Evolutionary conservation across 2,113 vertebrate species (phyloP).

Genomic region (Xiphophorus maculatus): DNA sequence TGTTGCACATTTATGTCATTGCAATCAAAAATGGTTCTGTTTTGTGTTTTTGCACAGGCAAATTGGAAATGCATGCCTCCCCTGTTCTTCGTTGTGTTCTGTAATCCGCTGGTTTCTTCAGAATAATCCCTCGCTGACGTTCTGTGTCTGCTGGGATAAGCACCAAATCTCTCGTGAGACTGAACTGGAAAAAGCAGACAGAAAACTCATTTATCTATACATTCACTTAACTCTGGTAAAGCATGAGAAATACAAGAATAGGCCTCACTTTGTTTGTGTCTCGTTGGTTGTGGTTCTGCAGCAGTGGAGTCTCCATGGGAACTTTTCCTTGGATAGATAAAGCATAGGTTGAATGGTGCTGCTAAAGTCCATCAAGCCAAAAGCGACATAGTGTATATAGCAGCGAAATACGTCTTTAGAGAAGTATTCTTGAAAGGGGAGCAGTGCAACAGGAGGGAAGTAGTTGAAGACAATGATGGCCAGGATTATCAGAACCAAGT

Average conservation of each 20-base stretch:
- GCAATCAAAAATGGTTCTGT: not conserved
- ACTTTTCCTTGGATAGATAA: constrained; percentile 75
- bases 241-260: not conserved
- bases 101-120: not conserved
- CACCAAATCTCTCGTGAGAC: not conserved
- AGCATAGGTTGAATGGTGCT: constrained; percentile 81
- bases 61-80: not conserved
- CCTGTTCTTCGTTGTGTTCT: not conserved
- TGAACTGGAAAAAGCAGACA: not conserved
- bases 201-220: not conserved
- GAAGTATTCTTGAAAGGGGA: constrained; percentile 78
- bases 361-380: constrained; percentile 81
- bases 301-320: constrained; percentile 35
- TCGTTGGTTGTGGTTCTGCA: constrained; percentile 20
- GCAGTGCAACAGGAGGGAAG: constrained; percentile 78
- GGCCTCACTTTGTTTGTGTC: not conserved
- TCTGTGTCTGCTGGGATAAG: not conserved
- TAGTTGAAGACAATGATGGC: constrained; percentile 82
- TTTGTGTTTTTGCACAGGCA: not conserved
- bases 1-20: too few relatives aligned
- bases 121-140: not conserved
- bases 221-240: not conserved
- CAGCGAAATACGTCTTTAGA: constrained; percentile 61
- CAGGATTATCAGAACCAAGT: constrained; percentile 79
- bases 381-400: constrained; percentile 74